Evolutionary conservation across 2,888 invertebrate species (phyloP).

Genomic region (Troides aeacus): DNA sequence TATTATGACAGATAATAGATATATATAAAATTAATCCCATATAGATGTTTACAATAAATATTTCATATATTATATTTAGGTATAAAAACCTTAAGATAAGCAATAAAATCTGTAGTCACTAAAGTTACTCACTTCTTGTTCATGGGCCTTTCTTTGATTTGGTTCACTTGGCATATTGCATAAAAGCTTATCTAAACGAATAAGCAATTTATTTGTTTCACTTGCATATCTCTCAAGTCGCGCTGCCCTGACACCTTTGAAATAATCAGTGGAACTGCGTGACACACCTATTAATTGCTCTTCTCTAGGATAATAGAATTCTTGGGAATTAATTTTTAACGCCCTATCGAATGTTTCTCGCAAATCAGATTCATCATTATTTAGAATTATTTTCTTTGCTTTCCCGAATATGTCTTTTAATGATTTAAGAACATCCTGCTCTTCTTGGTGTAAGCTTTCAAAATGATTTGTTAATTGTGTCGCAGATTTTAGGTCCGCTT

Average conservation of each 20-base stretch:
- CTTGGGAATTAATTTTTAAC: constrained; percentile 64
- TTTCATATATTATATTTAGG: too few relatives aligned
- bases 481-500: constrained; percentile 92
- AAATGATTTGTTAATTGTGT: constrained; percentile 92
- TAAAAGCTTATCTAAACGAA: constrained; percentile 94
- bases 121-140: constrained; percentile 78
- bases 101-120: constrained; percentile 1
- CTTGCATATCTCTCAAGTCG: constrained; percentile 92
- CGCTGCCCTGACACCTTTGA: constrained; percentile 83
- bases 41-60: too few relatives aligned
- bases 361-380: constrained; percentile 85
- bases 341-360: constrained; percentile 80
- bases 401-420: constrained; percentile 92
- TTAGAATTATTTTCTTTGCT: constrained; percentile 93
- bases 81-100: background rate
- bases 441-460: constrained; percentile 92
- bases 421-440: constrained; percentile 89
- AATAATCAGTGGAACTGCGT: constrained; percentile 86
- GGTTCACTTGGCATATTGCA: constrained; percentile 88
- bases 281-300: constrained; percentile 83
- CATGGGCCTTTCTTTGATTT: constrained; percentile 86
- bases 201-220: constrained; percentile 97
- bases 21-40: too few relatives aligned
- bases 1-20: too few relatives aligned
- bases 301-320: constrained; percentile 59